Evolutionary conservation across 2,797 vertebrate genomes (phyloP), one percentile per base, ranked within the genome.

Genomic region (Galago senegalensis): DNA sequence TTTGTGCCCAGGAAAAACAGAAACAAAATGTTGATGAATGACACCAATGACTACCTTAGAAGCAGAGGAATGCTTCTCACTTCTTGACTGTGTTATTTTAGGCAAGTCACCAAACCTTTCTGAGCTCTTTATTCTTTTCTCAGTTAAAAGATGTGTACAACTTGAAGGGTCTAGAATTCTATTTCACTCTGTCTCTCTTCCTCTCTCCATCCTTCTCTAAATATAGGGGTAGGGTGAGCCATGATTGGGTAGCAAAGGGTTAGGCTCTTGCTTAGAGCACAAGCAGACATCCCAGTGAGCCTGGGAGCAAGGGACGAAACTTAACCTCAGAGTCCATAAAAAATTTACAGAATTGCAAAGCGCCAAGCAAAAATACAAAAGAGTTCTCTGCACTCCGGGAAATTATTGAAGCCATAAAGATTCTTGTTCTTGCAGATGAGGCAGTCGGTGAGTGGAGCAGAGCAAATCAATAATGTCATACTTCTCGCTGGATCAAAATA

Each of bases 391-490:
- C 93, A 94, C 98, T 98, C 97, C 92, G 98, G 98, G 97, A 98
- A 99, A 98, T 98, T 98, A 98, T 98, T 98, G 98, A 98, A 98
- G 98, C 98, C 98, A 98, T 98, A 99, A 99, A 98, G 98, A 98
- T 95, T 98, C 98, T 98, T 98, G 98, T 95, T 98, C 98, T 98
- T 98, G 98, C 98, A 98, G 98, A 98, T 98, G 98, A 98, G 97
- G 97, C 97, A 95, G 93, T 95, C 95, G 97, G 96, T 96, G 97
- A 97, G 97, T 95, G 93, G 94, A 81, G 84, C 95, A 96, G 97
- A 98, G 97, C 95, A 97, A 98, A 98, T 99, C 98, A 98, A 98
- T 99, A 98, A 97, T 97, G 98, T 98, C 98, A 97, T 98, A 97
- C 96, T 97, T 97, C 98, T 98, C 86, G 91, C 98, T 95, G 89